phyloP scores from a whole-genome alignment of 2,113 vertebrate genomes.

The Catharus minimus region DNA sequence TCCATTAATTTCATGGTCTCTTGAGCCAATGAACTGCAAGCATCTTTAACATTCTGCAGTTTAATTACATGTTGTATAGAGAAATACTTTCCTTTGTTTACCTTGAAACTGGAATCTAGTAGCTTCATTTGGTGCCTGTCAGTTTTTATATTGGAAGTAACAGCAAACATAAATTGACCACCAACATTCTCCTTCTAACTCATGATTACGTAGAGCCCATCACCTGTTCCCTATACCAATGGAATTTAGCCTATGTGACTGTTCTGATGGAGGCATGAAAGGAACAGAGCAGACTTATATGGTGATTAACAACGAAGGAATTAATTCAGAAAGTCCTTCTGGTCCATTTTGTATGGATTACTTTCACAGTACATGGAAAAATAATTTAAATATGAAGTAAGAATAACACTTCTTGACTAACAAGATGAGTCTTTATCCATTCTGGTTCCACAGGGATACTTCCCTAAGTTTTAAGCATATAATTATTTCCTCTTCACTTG shows the following conservation, averaged over 20 bases:
- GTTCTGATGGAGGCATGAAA: neutral
- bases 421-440: neutral
- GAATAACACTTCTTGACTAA: neutral
- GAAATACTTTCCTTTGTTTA: neutral
- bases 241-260: neutral
- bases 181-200: neutral
- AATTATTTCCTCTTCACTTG: neutral
- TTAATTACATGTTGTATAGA: neutral
- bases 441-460: neutral
- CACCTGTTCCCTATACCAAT: neutral
- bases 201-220: neutral
- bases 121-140: neutral
- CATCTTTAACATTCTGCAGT: neutral
- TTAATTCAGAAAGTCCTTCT: neutral
- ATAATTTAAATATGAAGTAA: neutral
- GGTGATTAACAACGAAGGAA: neutral
- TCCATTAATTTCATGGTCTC: neutral
- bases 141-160: neutral
- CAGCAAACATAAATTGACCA: neutral
- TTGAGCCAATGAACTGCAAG: neutral
- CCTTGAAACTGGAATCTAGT: neutral
- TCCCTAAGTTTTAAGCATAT: neutral
- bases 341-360: neutral
- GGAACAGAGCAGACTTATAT: neutral
- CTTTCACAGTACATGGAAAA: neutral